Evolutionary conservation across 1,140 invertebrate species (phyloP).

Genomic region (Coptotermes formosanus): DNA sequence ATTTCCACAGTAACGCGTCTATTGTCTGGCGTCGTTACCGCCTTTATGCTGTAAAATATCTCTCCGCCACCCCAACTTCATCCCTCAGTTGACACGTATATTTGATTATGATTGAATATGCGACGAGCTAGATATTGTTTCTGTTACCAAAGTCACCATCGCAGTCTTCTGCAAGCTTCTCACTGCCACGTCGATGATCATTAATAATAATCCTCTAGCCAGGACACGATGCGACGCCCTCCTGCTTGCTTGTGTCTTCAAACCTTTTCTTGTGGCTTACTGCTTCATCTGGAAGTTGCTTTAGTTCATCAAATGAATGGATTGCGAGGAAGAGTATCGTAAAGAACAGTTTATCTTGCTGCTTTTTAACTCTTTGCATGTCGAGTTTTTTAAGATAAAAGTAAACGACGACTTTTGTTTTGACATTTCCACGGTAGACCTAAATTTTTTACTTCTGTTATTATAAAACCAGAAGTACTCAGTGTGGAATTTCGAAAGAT

Average conservation of each 20-base stretch:
- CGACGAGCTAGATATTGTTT: conserved; percentile 11
- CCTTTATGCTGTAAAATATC: conserved; percentile 17
- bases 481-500: too few relatives aligned
- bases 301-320: conserved; percentile 3
- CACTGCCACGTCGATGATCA: conserved; percentile 1
- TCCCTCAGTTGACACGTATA: conserved; percentile 3
- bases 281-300: conserved; percentile 4
- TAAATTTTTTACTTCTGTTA: too few relatives aligned
- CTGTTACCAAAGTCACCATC: neutral
- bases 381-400: too few relatives aligned
- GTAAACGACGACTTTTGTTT: too few relatives aligned
- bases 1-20: conserved; percentile 10
- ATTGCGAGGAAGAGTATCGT: neutral
- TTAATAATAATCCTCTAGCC: conserved; percentile 13
- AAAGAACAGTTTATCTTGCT: neutral
- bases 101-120: conserved; percentile 19
- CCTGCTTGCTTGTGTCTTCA: neutral
- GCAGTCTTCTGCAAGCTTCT: neutral
- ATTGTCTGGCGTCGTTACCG: conserved; percentile 2
- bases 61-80: neutral
- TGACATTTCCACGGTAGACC: too few relatives aligned
- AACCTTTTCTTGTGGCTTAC: neutral
- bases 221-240: conserved; percentile 15
- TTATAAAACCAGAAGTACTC: too few relatives aligned
- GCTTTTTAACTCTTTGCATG: too few relatives aligned